Base-by-base conservation (phyloP, 2,113 vertebrate species). In the Dromaius novaehollandiae region DNA sequence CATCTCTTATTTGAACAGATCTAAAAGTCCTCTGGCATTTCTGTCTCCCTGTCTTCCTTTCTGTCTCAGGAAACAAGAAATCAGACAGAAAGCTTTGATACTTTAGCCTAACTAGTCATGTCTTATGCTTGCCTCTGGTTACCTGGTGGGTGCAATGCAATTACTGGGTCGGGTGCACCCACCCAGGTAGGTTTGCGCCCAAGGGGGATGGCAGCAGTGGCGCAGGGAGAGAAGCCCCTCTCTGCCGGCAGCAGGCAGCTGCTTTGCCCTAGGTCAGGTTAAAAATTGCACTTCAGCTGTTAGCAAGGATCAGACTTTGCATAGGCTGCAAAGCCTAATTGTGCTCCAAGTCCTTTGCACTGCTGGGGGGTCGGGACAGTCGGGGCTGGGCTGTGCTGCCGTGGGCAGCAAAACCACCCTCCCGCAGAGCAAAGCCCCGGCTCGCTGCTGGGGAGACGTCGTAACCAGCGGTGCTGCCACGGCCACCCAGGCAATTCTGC, bases 91-190 rank as follows among this genome's bases (percentile, higher is more conserved):
- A 58, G 24, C 11, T 66, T 16, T 53, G 30, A 3, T 38, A 11
- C 28, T 24, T 46, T 30, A 21, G 28, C 53, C 21, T 40, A 40
- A 7, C 6, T 42, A 22, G 20, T 12, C 9, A 4, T 55, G 13
- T 13, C 40, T 34, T 30, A 11, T 5, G 6, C 19, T 34, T 25
- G 17, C 32, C 34, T 30, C 73, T n/a, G 42, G 25, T 4, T 44
- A 3, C 13, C 28, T 28, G 21, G n/a, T 21, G 2, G 60, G 19
- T 13, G 12, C 34, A 2, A 3, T 30, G 2, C 17, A 34, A 22
- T 12, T 36, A 6, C 63, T 0, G 10, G 64, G n/a, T 8, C 2
- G 9, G 61, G 40, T 10, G 32, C 34, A 12, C 28, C 17, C 7
- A 28, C 8, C 55, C 16, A 2, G 28, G 38, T 38, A 38, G 38